Conservation (phyloP, 2,113 vertebrate genomes). For the Candoia aspera region DNA sequence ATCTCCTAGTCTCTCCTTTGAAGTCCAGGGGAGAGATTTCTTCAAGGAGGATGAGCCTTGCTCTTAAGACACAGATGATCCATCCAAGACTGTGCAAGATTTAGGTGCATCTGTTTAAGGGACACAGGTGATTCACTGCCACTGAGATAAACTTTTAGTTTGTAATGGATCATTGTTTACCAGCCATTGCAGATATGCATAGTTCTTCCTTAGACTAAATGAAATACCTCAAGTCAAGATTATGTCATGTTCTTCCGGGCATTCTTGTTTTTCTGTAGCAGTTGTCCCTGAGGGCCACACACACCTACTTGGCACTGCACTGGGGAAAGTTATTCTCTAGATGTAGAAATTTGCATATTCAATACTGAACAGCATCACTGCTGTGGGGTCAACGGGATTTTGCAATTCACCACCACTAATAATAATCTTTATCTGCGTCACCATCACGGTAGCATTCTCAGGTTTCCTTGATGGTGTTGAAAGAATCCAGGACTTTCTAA, state of each 20-base stretch:
- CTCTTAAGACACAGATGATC: background rate
- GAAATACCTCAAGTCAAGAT: background rate
- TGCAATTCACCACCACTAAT: background rate
- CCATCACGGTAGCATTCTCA: background rate
- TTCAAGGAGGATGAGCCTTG: background rate
- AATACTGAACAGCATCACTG: background rate
- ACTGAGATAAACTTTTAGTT: background rate
- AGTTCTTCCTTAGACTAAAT: background rate
- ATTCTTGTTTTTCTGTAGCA: background rate
- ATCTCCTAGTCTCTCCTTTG: constrained; percentile 17
- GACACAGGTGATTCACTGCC: background rate
- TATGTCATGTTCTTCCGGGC: background rate
- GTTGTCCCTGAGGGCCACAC: background rate
- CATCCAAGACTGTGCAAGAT: background rate
- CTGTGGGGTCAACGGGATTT: background rate
- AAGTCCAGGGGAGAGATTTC: accelerated
- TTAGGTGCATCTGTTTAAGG: background rate
- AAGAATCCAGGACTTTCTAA: background rate
- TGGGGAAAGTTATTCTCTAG: background rate
- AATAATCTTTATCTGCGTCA: background rate
- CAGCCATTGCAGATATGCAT: background rate
- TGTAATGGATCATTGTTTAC: background rate
- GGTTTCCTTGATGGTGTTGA: background rate
- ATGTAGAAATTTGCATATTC: background rate
- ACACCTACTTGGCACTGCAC: background rate